Evolutionary conservation across 2,888 invertebrate genomes (phyloP).

Genomic region (Cantharis lateralis): DNA sequence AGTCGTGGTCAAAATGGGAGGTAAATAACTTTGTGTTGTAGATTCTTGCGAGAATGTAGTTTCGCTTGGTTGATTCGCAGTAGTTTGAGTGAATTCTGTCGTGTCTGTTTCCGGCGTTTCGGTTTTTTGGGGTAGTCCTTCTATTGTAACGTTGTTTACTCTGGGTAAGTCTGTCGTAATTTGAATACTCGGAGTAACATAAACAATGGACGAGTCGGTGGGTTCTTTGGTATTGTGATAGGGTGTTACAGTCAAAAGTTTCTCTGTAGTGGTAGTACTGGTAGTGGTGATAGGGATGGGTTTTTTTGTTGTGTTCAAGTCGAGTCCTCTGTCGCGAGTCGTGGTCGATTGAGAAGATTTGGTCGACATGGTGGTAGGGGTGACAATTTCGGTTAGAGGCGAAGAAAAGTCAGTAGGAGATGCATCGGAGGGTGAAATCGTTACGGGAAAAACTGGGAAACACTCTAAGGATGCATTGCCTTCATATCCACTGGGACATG

Average conservation of each 20-base stretch:
- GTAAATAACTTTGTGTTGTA: neutral
- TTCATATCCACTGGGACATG: constrained; percentile 56
- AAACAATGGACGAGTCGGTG: neutral
- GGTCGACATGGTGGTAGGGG: neutral
- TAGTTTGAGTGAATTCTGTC: neutral
- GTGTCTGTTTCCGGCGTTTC: neutral
- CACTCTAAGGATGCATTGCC: constrained; percentile 62
- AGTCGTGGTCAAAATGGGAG: neutral
- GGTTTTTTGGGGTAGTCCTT: neutral
- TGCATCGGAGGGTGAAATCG: constrained; percentile 16
- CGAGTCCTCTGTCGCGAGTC: constrained; percentile 32
- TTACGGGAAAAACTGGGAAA: constrained; percentile 34
- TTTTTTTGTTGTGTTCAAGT: constrained; percentile 22
- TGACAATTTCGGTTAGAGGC: neutral
- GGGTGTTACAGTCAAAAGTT: constrained; percentile 12
- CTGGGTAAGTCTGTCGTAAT: neutral
- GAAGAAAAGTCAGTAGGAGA: neutral
- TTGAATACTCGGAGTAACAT: neutral
- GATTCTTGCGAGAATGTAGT: neutral
- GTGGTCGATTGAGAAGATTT: constrained; percentile 31
- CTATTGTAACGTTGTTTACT: neutral
- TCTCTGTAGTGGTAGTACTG: neutral
- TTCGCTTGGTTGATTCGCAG: neutral
- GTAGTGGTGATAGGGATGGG: neutral
- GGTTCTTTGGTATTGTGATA: neutral